A percentile compares a stretch with the other conserved stretches of the same genome.
Evolutionary conservation across 2,888 invertebrate genomes (phyloP).

Genomic region (Caenorhabditis becei): DNA sequence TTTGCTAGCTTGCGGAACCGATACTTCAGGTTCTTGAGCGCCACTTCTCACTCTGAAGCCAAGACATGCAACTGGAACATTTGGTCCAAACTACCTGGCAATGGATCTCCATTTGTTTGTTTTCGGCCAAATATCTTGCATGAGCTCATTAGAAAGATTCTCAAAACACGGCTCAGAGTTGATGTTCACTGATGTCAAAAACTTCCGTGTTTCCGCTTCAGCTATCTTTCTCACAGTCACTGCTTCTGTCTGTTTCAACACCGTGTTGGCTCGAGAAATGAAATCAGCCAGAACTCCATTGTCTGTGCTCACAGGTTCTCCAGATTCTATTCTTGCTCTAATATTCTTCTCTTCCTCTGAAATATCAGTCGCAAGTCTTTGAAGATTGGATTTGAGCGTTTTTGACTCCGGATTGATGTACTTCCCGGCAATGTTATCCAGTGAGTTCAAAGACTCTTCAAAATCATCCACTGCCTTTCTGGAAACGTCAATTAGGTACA

Average conservation of each 20-base stretch:
- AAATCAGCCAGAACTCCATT: slow-evolving; percentile 34
- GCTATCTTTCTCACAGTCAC: slow-evolving; percentile 46
- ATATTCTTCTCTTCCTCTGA: slow-evolving; percentile 26
- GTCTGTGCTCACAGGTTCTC: slow-evolving; percentile 17
- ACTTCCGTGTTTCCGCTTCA: slow-evolving; percentile 40
- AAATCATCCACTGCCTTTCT: not conserved
- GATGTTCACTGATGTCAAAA: slow-evolving; percentile 11
- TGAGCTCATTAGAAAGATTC: slow-evolving; percentile 32
- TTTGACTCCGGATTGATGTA: slow-evolving; percentile 36
- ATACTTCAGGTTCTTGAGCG: not conserved
- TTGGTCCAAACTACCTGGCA: slow-evolving; percentile 37
- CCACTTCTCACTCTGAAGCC: slow-evolving; percentile 6
- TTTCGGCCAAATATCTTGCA: slow-evolving; percentile 53
- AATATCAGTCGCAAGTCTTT: slow-evolving; percentile 27
- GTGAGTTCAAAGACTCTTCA: not conserved
- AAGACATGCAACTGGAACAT: not conserved
- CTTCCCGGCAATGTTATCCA: not conserved
- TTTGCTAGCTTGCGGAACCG: slow-evolving; percentile 5
- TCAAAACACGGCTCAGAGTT: not conserved
- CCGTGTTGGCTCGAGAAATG: slow-evolving; percentile 35
- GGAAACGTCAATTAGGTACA: slow-evolving; percentile 4
- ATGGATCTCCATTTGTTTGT: slow-evolving; percentile 44
- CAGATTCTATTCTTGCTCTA: not conserved
- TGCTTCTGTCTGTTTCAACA: slow-evolving; percentile 51
- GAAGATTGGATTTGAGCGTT: slow-evolving; percentile 18